Percentiles rank a stretch among this genome's conserved stretches.
Conservation (phyloP, 2,113 vertebrate species). For the Abramis brama region DNA sequence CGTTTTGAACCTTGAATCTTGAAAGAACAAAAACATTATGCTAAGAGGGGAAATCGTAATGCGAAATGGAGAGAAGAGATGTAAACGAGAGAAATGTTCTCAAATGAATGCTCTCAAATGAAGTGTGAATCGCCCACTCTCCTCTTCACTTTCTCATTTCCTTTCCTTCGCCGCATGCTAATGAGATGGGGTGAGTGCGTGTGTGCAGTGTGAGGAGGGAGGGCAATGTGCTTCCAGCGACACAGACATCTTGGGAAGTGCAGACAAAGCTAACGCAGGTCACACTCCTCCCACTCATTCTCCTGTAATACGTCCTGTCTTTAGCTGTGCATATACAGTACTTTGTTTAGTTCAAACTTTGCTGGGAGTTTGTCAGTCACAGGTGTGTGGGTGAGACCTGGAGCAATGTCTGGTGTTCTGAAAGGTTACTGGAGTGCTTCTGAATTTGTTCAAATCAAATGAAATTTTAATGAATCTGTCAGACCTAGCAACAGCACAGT, state of each 20-base stretch:
- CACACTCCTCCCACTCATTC: constrained; percentile 42
- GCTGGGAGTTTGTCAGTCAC: neutral
- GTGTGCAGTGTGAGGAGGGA: constrained; percentile 7
- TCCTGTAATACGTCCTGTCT: constrained; percentile 51
- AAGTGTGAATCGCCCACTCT: constrained; percentile 52
- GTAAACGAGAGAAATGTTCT: constrained; percentile 22
- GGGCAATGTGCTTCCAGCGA: constrained; percentile 39
- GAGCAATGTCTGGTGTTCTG: constrained; percentile 1
- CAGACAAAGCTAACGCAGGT: constrained; percentile 14
- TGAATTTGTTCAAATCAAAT: neutral
- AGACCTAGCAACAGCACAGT: neutral
- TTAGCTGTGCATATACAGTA: neutral
- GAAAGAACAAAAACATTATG: constrained; percentile 23
- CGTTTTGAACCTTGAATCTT: constrained; percentile 4
- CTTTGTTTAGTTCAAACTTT: constrained; percentile 5
- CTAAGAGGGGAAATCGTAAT: constrained; percentile 4
- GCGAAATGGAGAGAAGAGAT: constrained; percentile 18
- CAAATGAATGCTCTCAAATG: constrained; percentile 29
- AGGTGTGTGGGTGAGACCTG: constrained; percentile 15
- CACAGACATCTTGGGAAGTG: constrained; percentile 30
- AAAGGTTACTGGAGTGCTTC: neutral
- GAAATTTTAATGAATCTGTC: neutral
- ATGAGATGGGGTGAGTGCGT: constrained; percentile 45
- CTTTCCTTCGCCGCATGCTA: constrained; percentile 36
- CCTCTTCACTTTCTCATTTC: constrained; percentile 26